Evolutionary conservation across 2,888 invertebrate species (phyloP), one percentile per base, ranked within the genome.

Genomic region (Macrosoma leucophasiata): DNA sequence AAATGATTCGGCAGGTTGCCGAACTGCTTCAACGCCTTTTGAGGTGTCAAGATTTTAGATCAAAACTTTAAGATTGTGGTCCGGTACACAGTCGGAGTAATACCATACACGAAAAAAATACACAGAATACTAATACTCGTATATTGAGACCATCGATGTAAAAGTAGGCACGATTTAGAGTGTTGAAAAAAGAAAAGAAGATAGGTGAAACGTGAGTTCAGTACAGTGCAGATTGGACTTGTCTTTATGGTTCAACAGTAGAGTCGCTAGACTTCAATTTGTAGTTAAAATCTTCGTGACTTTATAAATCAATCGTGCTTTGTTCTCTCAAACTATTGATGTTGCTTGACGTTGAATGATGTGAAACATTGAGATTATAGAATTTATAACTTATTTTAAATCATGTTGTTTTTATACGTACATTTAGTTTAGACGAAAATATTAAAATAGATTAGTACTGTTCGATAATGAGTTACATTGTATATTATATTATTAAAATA

Each of bases 241-340:
- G 47, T 49, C 46, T 50, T 44, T 57, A 59, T 63, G 55, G 58
- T 55, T 66, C 64, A 60, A 53, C 55, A 57, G 69, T 81, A 79
- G 78, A 61, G 78, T 81, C 79, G 82, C 81, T 81, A 81, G 82
- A 77, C 79, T 71, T n/a, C 75, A 65, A 65, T 71, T 70, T 71
- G 59, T 67, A 79, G 78, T 72, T 55, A 69, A 58, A 74, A 69
- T 67, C 65, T 50, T 62, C 61, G 63, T 62, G 42, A 59, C 59
- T 62, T 63, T 58, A 60, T 67, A 63, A 35, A 36, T 38, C 32
- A 57, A 60, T 61, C 62, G 68, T 70, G 79, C 79, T 79, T 77
- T 60, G 66, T 78, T 69, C 64, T 67, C 71, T 72, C 69, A 52
- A 59, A 66, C 58, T 71, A 66, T 65, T 69, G 73, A 74, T 79